Conservation (phyloP, 2,888 invertebrate genomes). For the Euclidia mi region DNA sequence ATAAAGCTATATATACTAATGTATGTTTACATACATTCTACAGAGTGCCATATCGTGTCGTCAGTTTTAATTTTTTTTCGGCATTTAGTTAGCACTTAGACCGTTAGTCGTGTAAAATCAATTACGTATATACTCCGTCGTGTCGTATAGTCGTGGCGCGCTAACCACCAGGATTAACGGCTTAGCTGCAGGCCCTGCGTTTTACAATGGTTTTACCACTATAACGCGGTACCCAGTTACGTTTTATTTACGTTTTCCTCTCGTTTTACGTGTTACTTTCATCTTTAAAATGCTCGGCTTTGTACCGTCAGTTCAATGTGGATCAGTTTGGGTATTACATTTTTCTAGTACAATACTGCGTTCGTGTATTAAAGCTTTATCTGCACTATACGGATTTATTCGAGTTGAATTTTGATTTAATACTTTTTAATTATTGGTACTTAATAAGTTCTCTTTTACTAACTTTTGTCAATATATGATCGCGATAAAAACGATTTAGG, state of each 20-base stretch:
- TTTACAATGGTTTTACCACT: constrained; percentile 52
- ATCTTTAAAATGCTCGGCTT: not conserved
- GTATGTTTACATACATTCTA: too few relatives aligned
- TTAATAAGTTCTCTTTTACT: too few relatives aligned
- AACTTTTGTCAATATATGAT: too few relatives aligned
- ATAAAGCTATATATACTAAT: too few relatives aligned
- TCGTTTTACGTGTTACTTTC: not conserved
- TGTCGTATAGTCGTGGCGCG: constrained; percentile 46
- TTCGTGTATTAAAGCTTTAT: too few relatives aligned
- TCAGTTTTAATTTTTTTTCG: constrained; percentile 22
- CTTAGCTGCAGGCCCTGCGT: constrained; percentile 50
- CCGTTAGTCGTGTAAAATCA: constrained; percentile 53
- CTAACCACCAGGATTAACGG: constrained; percentile 57
- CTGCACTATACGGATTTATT: too few relatives aligned
- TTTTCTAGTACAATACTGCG: too few relatives aligned
- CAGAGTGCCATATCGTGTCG: not conserved
- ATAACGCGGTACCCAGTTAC: constrained; percentile 18
- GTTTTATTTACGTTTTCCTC: constrained; percentile 8
- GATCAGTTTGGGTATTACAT: too few relatives aligned
- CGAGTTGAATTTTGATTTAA: too few relatives aligned
- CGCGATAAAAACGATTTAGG: too few relatives aligned
- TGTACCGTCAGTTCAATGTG: too few relatives aligned
- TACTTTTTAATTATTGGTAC: too few relatives aligned
- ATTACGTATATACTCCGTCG: constrained; percentile 50
- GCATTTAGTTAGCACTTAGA: constrained; percentile 37